phyloP scores from a whole-genome alignment of 2,113 vertebrate genomes.

The Hippoglossus stenolepis region DNA sequence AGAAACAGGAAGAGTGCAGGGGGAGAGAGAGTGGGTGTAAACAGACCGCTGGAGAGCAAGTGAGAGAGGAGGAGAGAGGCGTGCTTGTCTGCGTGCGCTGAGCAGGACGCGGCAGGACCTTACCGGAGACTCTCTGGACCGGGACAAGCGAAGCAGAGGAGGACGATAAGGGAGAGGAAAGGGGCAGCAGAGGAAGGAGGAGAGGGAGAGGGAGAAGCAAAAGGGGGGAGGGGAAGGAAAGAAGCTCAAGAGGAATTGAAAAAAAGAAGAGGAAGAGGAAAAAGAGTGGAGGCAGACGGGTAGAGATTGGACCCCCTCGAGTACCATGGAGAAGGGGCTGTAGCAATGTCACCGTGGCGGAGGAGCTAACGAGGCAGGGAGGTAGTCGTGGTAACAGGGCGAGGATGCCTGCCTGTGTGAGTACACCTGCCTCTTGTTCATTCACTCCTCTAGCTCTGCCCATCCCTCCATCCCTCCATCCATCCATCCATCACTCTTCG shows the following conservation, averaged over 20 bases:
- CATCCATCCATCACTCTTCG: slow-evolving; percentile 4
- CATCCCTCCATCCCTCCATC: slow-evolving; percentile 27
- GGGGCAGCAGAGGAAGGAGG: slow-evolving; percentile 48
- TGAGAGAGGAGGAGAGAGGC: slow-evolving; percentile 41
- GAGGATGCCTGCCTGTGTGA: slow-evolving; percentile 75
- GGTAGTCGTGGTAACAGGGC: slow-evolving; percentile 53
- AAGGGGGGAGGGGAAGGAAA: slow-evolving; percentile 40
- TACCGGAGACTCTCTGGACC: slow-evolving; percentile 46
- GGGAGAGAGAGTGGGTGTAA: slow-evolving; percentile 14
- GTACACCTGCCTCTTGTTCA: slow-evolving; percentile 58
- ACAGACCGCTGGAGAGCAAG: slow-evolving; percentile 35
- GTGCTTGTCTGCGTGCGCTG: slow-evolving; percentile 43
- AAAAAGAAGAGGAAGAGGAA: slow-evolving; percentile 32
- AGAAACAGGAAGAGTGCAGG: slow-evolving; percentile 15
- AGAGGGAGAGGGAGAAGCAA: slow-evolving; percentile 22
- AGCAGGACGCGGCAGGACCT: slow-evolving; percentile 56
- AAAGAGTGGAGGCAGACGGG: slow-evolving; percentile 43
- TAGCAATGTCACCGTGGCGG: slow-evolving; percentile 60
- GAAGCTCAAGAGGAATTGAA: neutral
- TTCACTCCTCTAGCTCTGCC: slow-evolving; percentile 19
- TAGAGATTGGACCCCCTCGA: slow-evolving; percentile 45
- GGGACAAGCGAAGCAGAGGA: slow-evolving; percentile 25
- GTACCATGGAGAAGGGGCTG: slow-evolving; percentile 48
- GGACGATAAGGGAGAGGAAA: slow-evolving; percentile 29
- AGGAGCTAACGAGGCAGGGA: slow-evolving; percentile 66